Conservation (phyloP, 2,888 invertebrate genomes). For the Sussaba pulchella region DNA sequence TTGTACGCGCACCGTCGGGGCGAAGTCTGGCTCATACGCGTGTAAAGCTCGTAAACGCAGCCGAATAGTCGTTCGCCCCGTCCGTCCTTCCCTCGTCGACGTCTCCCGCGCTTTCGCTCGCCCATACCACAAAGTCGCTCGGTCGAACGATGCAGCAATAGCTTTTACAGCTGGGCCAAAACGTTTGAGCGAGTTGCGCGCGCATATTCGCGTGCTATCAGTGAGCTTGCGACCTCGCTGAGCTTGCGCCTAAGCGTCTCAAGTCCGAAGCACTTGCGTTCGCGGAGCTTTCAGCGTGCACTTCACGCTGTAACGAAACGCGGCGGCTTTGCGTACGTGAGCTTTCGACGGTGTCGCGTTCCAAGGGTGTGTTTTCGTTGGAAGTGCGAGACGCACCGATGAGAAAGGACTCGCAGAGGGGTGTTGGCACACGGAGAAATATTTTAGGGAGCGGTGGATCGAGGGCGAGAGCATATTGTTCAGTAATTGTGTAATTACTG, state of each 20-base stretch:
- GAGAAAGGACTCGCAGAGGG: background rate
- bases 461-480: background rate
- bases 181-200: constrained; percentile 61
- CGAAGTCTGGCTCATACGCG: constrained; percentile 27
- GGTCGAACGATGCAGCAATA: constrained; percentile 73
- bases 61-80: constrained; percentile 34
- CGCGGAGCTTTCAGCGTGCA: constrained; percentile 64
- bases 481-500: too few relatives aligned
- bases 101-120: constrained; percentile 58
- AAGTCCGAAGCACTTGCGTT: constrained; percentile 78
- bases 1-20: constrained; percentile 25
- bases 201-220: too few relatives aligned
- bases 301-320: background rate
- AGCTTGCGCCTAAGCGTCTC: constrained; percentile 81
- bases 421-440: background rate
- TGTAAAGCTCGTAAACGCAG: constrained; percentile 55
- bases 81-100: constrained; percentile 31
- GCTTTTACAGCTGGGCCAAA: constrained; percentile 79
- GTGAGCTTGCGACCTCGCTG: constrained; percentile 83
- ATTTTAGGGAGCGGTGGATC: constrained; percentile 1
- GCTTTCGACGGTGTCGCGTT: background rate
- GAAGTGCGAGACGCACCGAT: background rate
- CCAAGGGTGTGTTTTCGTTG: too few relatives aligned
- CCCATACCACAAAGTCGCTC: constrained; percentile 56
- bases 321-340: background rate